phyloP scores from a whole-genome alignment of 2,113 vertebrate species.

The Pavo muticus region DNA sequence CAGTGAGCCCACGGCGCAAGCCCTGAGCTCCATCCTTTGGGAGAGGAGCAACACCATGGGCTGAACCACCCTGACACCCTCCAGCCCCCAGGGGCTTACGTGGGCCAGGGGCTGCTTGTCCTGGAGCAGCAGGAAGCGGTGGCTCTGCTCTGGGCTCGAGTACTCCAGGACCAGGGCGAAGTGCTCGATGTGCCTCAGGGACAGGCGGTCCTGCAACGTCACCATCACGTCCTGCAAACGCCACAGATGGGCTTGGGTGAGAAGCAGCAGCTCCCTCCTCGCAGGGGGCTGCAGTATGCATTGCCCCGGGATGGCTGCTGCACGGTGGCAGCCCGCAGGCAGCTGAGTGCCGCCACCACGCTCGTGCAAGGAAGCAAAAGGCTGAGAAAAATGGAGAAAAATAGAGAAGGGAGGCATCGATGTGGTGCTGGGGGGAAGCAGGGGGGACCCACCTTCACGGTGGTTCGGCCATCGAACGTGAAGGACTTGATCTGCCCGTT shows the following conservation, averaged over 20 bases:
- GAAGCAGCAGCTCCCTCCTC: not conserved
- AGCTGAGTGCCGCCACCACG: not conserved
- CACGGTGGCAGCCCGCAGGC: not conserved
- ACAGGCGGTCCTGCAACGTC: constrained; percentile 95
- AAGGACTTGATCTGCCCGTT: constrained; percentile 99
- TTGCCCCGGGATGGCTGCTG: not conserved
- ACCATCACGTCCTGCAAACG: constrained; percentile 91
- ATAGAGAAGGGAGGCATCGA: not conserved
- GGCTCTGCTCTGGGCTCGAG: constrained; percentile 89
- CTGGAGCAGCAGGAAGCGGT: constrained; percentile 92
- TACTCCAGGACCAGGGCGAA: constrained; percentile 96
- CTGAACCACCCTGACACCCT: not conserved
- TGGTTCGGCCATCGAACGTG: constrained; percentile 97
- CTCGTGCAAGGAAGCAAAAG: not conserved
- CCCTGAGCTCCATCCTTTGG: accelerated
- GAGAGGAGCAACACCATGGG: not conserved
- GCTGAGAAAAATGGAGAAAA: not conserved
- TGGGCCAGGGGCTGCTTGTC: constrained; percentile 96
- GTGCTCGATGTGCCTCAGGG: constrained; percentile 96
- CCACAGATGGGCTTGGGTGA: accelerated
- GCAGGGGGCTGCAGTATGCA: not conserved
- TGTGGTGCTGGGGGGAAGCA: accelerated
- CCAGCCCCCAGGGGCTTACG: constrained; percentile 76
- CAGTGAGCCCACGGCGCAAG: not conserved
- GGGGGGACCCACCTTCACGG: constrained; percentile 88